Conservation (phyloP, 2,888 invertebrate genomes). For the Drosophila cognata region DNA sequence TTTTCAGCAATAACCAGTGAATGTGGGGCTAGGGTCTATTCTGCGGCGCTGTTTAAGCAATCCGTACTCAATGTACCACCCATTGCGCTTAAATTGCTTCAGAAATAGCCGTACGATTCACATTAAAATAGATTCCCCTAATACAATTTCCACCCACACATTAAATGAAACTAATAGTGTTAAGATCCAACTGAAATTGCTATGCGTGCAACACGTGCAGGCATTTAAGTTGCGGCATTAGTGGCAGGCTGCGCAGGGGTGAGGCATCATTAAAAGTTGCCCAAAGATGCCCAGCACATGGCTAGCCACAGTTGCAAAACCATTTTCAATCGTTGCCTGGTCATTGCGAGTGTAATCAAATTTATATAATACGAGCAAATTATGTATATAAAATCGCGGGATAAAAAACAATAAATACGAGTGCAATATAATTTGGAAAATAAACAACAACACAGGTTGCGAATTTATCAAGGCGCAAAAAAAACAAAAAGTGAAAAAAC, state of each 20-base stretch:
- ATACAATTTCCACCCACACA: constrained; percentile 46
- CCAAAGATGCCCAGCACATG: constrained; percentile 51
- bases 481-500: background rate
- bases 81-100: constrained; percentile 54
- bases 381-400: constrained; percentile 46
- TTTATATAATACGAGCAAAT: constrained; percentile 50
- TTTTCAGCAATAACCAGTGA: background rate
- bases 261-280: constrained; percentile 34
- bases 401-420: constrained; percentile 57
- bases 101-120: constrained; percentile 42
- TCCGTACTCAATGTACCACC: constrained; percentile 52
- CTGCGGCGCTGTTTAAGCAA: constrained; percentile 1
- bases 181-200: constrained; percentile 40
- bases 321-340: constrained; percentile 28
- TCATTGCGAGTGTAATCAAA: constrained; percentile 51
- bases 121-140: constrained; percentile 56
- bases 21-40: background rate
- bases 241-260: background rate
- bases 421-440: constrained; percentile 60
- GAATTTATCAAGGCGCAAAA: constrained; percentile 40
- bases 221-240: constrained; percentile 23
- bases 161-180: constrained; percentile 34
- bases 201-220: constrained; percentile 56
- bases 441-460: constrained; percentile 42
- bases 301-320: constrained; percentile 43